These are phyloP conservation scores for Cygnus atratus DNA, from an alignment of 2,113 vertebrate genomes.

Conservation along the genomic window DNA sequence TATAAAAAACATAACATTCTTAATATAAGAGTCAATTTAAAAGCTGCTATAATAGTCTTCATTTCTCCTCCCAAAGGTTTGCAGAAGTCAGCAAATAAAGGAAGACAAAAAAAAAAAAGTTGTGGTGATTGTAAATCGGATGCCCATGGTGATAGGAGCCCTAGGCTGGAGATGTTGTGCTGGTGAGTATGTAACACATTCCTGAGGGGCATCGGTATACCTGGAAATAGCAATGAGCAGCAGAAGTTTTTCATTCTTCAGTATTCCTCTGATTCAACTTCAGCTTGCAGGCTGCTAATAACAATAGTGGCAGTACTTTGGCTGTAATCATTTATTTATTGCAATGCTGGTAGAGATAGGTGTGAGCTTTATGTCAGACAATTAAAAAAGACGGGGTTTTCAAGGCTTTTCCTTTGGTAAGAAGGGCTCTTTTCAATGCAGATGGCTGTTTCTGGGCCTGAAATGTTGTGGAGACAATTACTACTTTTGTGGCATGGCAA, in stretches of 20 bases:
- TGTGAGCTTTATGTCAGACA: constrained; percentile 45
- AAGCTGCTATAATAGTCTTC: constrained; percentile 60
- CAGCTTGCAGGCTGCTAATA: neutral
- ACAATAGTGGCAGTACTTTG: constrained; percentile 12
- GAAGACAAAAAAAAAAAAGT: neutral
- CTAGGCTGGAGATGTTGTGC: neutral
- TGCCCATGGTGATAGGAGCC: neutral
- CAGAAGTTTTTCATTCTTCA: constrained; percentile 25
- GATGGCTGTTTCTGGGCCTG: neutral
- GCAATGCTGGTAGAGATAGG: constrained; percentile 35
- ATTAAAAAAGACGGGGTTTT: neutral
- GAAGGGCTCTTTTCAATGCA: constrained; percentile 13
- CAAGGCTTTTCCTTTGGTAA: neutral
- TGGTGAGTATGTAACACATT: neutral
- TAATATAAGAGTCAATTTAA: constrained; percentile 72
- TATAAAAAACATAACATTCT: constrained; percentile 75
- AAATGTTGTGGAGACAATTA: constrained; percentile 9
- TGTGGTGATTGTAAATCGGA: neutral
- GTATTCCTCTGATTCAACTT: constrained; percentile 9
- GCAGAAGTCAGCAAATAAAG: constrained; percentile 40
- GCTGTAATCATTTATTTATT: constrained; percentile 66
- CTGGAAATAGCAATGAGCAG: neutral
- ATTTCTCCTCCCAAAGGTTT: constrained; percentile 48
- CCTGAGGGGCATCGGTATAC: neutral
- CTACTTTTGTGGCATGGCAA: neutral